Conservation (phyloP, 2,888 invertebrate genomes). For the Pachliopta kotzebuea region DNA sequence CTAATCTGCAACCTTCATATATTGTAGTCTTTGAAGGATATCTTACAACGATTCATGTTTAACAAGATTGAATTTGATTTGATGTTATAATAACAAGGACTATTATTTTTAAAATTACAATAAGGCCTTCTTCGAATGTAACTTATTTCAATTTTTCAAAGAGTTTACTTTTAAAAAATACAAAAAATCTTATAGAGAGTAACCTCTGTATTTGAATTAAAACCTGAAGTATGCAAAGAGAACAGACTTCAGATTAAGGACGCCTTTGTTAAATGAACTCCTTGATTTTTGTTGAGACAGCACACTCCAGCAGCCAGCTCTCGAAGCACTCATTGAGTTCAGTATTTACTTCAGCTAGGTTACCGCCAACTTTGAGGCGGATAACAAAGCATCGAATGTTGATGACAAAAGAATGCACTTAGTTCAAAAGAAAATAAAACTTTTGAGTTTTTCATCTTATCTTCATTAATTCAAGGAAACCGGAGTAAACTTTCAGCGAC, state of each 20-base stretch:
- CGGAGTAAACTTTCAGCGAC: background rate
- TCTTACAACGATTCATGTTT: too few species aligned
- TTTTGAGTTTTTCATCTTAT: slow-evolving; percentile 8
- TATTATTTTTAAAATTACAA: too few species aligned
- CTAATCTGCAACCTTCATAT: too few species aligned
- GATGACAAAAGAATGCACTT: slow-evolving; percentile 19
- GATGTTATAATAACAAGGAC: too few species aligned
- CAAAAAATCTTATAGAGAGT: too few species aligned
- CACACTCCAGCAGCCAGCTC: slow-evolving; percentile 12
- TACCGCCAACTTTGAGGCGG: slow-evolving; percentile 17
- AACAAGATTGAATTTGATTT: too few species aligned
- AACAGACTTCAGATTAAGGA: slow-evolving; percentile 15
- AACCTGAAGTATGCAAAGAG: background rate
- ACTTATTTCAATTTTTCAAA: too few species aligned
- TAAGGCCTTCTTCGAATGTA: too few species aligned
- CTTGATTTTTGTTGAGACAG: slow-evolving; percentile 18
- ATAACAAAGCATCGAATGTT: slow-evolving; percentile 20
- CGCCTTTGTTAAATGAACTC: slow-evolving; percentile 18
- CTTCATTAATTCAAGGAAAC: background rate
- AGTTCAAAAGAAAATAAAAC: slow-evolving; percentile 13
- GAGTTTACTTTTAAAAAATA: too few species aligned
- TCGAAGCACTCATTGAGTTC: slow-evolving; percentile 20
- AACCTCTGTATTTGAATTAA: too few species aligned
- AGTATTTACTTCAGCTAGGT: slow-evolving; percentile 27
- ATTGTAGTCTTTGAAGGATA: too few species aligned